Evolutionary conservation across 2,113 vertebrate genomes (phyloP), one percentile per base, ranked within the genome.

Genomic region (Sisor rabdophorus): DNA sequence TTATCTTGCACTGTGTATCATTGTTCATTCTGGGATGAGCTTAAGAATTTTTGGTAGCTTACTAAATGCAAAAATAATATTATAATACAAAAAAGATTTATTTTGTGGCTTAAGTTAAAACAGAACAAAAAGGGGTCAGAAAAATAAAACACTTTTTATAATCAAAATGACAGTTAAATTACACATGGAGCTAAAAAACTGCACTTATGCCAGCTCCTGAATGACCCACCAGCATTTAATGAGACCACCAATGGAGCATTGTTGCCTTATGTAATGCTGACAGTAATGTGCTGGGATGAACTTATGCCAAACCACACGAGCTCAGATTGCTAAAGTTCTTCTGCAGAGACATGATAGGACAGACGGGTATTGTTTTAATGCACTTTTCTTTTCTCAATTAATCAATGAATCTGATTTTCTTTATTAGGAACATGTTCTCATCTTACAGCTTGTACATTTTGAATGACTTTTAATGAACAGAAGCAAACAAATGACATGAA

Each of bases 261-360:
- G 54, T 56, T 15, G 24, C 55, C n/a, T 75, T 71, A 71, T 77
- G 52, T 81, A 81, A 77, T 60, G 75, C 63, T 54, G 61, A 68
- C 60, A 73, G 75, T 67, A 72, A 80, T 73, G 61, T 73, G 56
- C 54, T 59, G n/a, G 55, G 58, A 67, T 40, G 71, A 71, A 67
- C 22, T 24, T 11, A 32, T 63, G 63, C 69, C 75, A 80, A 77
- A 77, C 75, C 59, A 52, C 53, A 52, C 28, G 17, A 8, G 6
- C 30, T 20, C 16, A 16, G 48, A 61, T n/a, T 55, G 76, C 72
- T 63, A 70, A 40, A 54, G 2, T 59, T 48, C 10, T 70, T 69
- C 44, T 32, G 74, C 40, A 19, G 15, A 69, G 20, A 61, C 40
- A 26, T 11, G 71, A 77, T 52, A 68, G 50, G 61, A 54, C 26